These are phyloP conservation scores for Epinephelus fuscoguttatus DNA, from an alignment of 2,113 vertebrate species.

Conservation along the genomic window DNA sequence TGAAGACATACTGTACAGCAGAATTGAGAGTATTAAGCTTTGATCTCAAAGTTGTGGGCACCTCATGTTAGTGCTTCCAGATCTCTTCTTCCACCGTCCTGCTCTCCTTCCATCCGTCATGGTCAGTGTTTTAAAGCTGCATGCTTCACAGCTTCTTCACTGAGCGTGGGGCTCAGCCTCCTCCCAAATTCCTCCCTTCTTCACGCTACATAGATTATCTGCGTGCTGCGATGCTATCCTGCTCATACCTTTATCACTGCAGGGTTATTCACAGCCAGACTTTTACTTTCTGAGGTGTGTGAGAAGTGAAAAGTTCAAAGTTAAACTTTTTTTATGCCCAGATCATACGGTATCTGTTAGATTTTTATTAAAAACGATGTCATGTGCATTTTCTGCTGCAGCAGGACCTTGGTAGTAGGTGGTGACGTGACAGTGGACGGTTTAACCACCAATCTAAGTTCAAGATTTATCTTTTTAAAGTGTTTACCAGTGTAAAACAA, in stretches of 20 bases:
- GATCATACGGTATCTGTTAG: background rate
- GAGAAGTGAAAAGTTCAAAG: background rate
- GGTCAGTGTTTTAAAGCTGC: constrained; percentile 27
- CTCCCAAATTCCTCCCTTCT: constrained; percentile 59
- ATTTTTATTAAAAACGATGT: background rate
- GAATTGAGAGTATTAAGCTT: background rate
- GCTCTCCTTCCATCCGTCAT: constrained; percentile 30
- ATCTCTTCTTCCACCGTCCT: background rate
- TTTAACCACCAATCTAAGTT: background rate
- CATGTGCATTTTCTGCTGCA: no score
- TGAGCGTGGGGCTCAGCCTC: constrained; percentile 8
- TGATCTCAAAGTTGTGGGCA: background rate
- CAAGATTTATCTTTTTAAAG: background rate
- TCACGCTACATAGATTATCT: constrained; percentile 55
- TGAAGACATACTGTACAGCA: background rate
- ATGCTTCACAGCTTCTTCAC: constrained; percentile 37
- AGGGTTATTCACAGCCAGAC: background rate
- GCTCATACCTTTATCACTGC: constrained; percentile 28
- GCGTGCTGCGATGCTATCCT: constrained; percentile 37
- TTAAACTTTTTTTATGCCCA: background rate
- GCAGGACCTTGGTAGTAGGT: background rate
- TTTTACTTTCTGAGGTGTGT: background rate
- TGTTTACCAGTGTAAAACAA: background rate
- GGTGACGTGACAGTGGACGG: background rate
- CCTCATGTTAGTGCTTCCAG: background rate